Base-by-base conservation (phyloP, 2,888 invertebrate genomes). In the Himalopsyche tibetana region DNA sequence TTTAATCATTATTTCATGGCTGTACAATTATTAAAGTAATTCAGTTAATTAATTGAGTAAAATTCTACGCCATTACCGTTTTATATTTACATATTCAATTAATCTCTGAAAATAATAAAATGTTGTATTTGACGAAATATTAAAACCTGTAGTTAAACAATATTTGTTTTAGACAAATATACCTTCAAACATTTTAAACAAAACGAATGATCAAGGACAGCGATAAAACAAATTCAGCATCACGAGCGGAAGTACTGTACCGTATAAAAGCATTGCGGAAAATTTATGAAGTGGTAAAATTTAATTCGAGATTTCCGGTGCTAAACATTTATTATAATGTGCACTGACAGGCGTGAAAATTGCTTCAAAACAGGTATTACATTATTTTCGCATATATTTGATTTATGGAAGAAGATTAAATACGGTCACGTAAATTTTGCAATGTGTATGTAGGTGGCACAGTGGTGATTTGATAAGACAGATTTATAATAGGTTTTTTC, bases 251-350 rank as follows among this genome's bases (percentile, higher is more conserved):
- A 82, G 82, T 85, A 79, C 85, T 55, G 51, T 74, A 12, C 74
- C 9, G 74, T 74, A 55, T 69, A 55, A 63, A 85, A 36, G 19
- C 51, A 40, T 51, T 40, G 55, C 56, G 42, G 80, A 42, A 42
- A 55, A 85, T 85, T 85, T 82, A 85, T 85, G 40, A 82, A 38
- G 85, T 80, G 80, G 79, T 74, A 79, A 79, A 74, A 82, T 74
- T 79, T 80, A 80, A 85, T 80, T 85, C 56, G 80, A 85, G 82
- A 85, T 82, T 85, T 85, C 80, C 80, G 80, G 80, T 51, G 51
- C 28, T 74, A 74, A 74, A 74, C 74, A 74, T 74, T 74, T 74
- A 74, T 74, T 74, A 36, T 74, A 74, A 74, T 74, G 74, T 74
- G 36, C 74, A 74, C 74, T 36, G 74, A 74, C 74, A 74, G 38